A percentile compares a stretch with the other conserved stretches of the same genome.
Evolutionary conservation across 2,888 invertebrate species (phyloP).

Genomic region (Gasteruption jaculator): DNA sequence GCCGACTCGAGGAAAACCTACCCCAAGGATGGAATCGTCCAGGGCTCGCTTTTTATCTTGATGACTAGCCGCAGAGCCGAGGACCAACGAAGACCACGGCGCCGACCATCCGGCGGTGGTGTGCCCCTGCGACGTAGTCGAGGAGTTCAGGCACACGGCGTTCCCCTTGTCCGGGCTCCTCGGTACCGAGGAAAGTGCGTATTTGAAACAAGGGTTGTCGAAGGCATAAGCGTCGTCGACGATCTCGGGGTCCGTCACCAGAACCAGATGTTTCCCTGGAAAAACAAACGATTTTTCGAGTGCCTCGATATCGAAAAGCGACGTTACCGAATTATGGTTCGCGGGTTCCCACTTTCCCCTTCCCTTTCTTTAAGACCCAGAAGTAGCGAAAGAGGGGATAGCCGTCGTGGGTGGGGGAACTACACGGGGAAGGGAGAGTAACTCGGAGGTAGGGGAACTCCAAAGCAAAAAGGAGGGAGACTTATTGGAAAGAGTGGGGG

Average conservation of each 20-base stretch:
- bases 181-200: constrained; percentile 47
- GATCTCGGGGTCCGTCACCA: constrained; percentile 71
- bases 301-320: no score
- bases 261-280: constrained; percentile 68
- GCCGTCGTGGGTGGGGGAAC: constrained; percentile 4
- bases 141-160: constrained; percentile 28
- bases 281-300: no score
- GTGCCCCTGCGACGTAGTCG: constrained; percentile 26
- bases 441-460: background rate
- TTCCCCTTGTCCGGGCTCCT: constrained; percentile 42
- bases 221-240: constrained; percentile 76
- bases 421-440: constrained; percentile 4
- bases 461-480: background rate
- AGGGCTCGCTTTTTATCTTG: constrained; percentile 56
- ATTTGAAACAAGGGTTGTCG: constrained; percentile 75
- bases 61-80: constrained; percentile 35
- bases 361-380: background rate
- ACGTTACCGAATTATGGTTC: no score
- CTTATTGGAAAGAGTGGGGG: background rate
- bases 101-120: constrained; percentile 39
- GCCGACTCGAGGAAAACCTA: constrained; percentile 34
- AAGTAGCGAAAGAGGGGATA: background rate
- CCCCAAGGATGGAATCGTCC: constrained; percentile 59
- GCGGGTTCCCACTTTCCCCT: no score
- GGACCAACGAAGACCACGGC: constrained; percentile 54